These are phyloP conservation scores for Columba livia DNA, from an alignment of 2,113 vertebrate species.

Conservation along the genomic window DNA sequence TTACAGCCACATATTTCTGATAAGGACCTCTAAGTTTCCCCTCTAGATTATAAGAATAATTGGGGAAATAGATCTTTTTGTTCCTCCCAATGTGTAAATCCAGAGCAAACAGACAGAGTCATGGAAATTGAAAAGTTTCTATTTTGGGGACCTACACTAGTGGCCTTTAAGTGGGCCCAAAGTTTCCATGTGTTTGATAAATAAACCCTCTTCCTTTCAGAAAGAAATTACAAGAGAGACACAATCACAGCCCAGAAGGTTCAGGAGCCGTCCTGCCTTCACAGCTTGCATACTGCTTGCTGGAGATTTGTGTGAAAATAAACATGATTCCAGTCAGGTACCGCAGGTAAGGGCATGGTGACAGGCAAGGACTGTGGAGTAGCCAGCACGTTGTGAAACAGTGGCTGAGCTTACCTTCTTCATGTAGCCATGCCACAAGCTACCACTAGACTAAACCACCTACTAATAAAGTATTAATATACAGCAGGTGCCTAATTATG, in stretches of 20 bases:
- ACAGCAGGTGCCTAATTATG: not conserved
- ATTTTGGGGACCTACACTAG: not conserved
- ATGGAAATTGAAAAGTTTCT: not conserved
- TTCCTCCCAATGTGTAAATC: fast-evolving
- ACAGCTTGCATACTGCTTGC: not conserved
- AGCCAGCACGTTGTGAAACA: not conserved
- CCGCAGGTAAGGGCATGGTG: not conserved
- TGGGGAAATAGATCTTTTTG: fast-evolving
- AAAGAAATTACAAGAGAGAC: not conserved
- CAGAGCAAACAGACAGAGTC: not conserved
- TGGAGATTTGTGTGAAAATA: not conserved
- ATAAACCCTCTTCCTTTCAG: not conserved
- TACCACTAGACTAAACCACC: not conserved
- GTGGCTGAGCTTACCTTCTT: not conserved
- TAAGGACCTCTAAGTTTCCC: not conserved
- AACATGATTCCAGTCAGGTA: fast-evolving
- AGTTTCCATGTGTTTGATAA: not conserved
- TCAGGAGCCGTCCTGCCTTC: not conserved
- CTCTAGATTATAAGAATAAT: not conserved
- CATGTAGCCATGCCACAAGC: not conserved
- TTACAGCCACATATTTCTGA: not conserved
- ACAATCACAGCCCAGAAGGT: not conserved
- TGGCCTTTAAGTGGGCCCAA: not conserved
- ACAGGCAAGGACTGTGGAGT: fast-evolving
- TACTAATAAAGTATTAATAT: conserved; percentile 18